Evolutionary conservation across 1,140 invertebrate species (phyloP), one percentile per base, ranked within the genome.

Genomic region (Neuroterus valhalla): DNA sequence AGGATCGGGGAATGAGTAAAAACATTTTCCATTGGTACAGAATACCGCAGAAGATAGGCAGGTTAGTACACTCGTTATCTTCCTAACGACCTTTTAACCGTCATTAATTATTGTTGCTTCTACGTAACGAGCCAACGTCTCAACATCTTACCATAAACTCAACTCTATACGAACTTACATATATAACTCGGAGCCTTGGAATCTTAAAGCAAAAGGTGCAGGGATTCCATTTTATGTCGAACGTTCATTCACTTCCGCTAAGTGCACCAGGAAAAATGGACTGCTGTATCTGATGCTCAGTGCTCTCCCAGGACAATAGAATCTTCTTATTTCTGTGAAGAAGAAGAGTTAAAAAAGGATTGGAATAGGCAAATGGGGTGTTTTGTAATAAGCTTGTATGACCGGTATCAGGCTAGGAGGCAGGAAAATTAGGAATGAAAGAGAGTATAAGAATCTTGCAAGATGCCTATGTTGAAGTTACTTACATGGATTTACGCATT

Each of bases 51-150:
- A 55, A 71, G 50, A 55, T 46, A 71, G 26, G 45, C 45, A 71
- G 42, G 48, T 48, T 71, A 43, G 45, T 52, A 26, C 12, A 50
- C 68, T 45, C 45, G 45, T 52, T 70, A 77, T 83, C 81, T 83
- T 77, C 72, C 75, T 83, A 83, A 83, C 79, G 82, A 62, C 55
- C 55, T 62, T 84, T 81, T 78, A 82, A 84, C 75, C 82, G 80
- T 84, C 82, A 82, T 84, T 86, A 85, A 85, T 86, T 86, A 82
- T 85, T 81, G 77, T 77, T 72, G 70, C 69, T 75, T 23, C 52
- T 70, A 17, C 48, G 77, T 85, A 85, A 85, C 83, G 84, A 85
- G 83, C 80, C 81, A 62, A 26, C 55, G 31, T 23, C 42, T 70
- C 38, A 52, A 38, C 19, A 52, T 15, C 17, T 15, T 66, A 5